Percentiles rank a stretch among this genome's conserved stretches.
phyloP scores from a whole-genome alignment of 53 echinoderm and acorn worm genomes.

The Glandiceps talaboti region DNA sequence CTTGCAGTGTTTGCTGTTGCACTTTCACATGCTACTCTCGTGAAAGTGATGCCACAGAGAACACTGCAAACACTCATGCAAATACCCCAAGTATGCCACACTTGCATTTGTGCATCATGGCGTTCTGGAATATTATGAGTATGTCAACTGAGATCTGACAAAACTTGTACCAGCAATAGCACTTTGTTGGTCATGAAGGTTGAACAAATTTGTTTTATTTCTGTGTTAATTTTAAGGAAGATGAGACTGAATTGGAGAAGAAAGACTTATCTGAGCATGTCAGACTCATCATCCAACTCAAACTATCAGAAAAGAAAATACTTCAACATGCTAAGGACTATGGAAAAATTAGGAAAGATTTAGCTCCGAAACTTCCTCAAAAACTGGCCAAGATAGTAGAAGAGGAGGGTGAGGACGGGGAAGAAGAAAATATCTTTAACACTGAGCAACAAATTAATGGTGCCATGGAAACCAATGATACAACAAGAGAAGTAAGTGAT shows the following conservation, averaged over 20 bases:
- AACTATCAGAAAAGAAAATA: constrained; percentile 52
- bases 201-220: constrained; percentile 1
- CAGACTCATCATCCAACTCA: constrained; percentile 40
- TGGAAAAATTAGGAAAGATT: constrained; percentile 43
- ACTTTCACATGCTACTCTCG: too few relatives aligned
- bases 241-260: constrained; percentile 25
- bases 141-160: too few relatives aligned
- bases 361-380: background rate
- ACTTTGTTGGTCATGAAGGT: too few relatives aligned
- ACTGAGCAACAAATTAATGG: constrained; percentile 5
- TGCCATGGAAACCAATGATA: background rate
- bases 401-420: constrained; percentile 16
- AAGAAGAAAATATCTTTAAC: constrained; percentile 9
- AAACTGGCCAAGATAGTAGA: constrained; percentile 2
- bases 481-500: background rate
- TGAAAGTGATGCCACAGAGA: too few relatives aligned
- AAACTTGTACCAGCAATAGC: too few relatives aligned
- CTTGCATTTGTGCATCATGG: too few relatives aligned
- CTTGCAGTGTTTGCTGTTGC: too few relatives aligned
- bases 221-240: constrained; percentile 47
- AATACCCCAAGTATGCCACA: too few relatives aligned
- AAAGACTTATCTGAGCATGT: constrained; percentile 25
- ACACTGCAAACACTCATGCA: too few relatives aligned
- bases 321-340: constrained; percentile 54
- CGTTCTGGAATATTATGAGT: too few relatives aligned